Conservation (phyloP, 2,888 invertebrate genomes). For the Pharmacophagus antenor region DNA sequence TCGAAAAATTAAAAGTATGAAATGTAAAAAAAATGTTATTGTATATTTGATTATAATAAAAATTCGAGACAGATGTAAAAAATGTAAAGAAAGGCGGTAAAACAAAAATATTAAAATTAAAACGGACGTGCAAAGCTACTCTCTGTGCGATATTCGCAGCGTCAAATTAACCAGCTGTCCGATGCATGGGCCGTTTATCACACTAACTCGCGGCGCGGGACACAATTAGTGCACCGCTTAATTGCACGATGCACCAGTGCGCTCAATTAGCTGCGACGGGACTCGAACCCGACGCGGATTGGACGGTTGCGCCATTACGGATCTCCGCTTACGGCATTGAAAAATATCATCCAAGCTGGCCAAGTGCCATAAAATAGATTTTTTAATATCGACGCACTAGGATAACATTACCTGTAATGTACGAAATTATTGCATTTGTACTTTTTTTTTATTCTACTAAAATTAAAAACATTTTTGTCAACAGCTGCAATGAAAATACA, state of each 20-base stretch:
- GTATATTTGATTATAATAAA: no score
- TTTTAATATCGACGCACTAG: no score
- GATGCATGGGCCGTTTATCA: constrained; percentile 36
- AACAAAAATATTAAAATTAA: no score
- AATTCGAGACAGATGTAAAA: no score
- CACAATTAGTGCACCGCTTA: constrained; percentile 45
- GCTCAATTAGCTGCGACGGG: constrained; percentile 41
- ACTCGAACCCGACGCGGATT: constrained; percentile 30
- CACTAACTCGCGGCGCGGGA: constrained; percentile 39
- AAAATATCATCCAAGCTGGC: background rate
- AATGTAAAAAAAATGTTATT: no score
- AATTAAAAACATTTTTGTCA: no score
- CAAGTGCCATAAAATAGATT: background rate
- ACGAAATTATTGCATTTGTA: no score
- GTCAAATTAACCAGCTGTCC: constrained; percentile 42
- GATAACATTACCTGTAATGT: no score
- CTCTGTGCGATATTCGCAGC: constrained; percentile 34
- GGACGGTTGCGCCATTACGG: constrained; percentile 12
- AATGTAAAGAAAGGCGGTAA: no score
- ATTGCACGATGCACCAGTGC: constrained; percentile 45
- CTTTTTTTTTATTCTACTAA: no score
- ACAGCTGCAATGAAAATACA: no score
- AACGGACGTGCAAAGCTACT: background rate
- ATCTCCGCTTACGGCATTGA: constrained; percentile 7
- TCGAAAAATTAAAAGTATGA: no score